These are phyloP conservation scores for Drosophila niveifrons DNA, from an alignment of 2,888 invertebrate genomes.

Conservation along the genomic window DNA sequence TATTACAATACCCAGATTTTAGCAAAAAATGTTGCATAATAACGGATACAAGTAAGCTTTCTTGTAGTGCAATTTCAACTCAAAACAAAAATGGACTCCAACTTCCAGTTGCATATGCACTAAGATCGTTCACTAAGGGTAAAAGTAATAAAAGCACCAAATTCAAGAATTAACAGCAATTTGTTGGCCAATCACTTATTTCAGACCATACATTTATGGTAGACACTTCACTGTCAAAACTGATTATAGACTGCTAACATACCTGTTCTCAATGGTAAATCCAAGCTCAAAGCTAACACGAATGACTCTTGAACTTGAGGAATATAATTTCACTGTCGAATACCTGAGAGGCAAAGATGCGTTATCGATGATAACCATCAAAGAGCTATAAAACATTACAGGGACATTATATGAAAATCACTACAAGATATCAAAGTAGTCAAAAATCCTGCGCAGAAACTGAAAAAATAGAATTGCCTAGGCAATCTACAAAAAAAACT, in stretches of 20 bases:
- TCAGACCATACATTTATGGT: slow-evolving; percentile 5
- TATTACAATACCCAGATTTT: too few species aligned
- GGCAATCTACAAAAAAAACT: too few species aligned
- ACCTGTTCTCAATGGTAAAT: slow-evolving; percentile 4
- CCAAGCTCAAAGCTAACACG: neutral
- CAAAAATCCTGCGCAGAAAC: too few species aligned
- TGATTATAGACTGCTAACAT: too few species aligned
- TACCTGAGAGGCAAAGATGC: slow-evolving; percentile 12
- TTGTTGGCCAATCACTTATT: neutral
- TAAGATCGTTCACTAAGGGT: neutral
- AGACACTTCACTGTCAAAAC: too few species aligned
- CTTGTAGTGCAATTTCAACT: slow-evolving; percentile 9
- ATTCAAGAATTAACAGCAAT: neutral
- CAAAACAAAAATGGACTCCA: neutral
- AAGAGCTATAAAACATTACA: too few species aligned
- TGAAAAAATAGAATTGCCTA: too few species aligned
- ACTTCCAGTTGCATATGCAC: slow-evolving; percentile 1
- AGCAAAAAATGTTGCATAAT: too few species aligned
- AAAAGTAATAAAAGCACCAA: too few species aligned
- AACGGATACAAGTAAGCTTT: too few species aligned
- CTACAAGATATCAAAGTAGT: too few species aligned
- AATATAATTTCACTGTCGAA: neutral
- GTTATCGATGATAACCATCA: neutral
- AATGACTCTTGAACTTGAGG: neutral
- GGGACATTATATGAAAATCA: too few species aligned